Evolutionary conservation across 2,888 invertebrate genomes (phyloP), one percentile per base, ranked within the genome.

Genomic region (Rhogogaster chlorosoma): DNA sequence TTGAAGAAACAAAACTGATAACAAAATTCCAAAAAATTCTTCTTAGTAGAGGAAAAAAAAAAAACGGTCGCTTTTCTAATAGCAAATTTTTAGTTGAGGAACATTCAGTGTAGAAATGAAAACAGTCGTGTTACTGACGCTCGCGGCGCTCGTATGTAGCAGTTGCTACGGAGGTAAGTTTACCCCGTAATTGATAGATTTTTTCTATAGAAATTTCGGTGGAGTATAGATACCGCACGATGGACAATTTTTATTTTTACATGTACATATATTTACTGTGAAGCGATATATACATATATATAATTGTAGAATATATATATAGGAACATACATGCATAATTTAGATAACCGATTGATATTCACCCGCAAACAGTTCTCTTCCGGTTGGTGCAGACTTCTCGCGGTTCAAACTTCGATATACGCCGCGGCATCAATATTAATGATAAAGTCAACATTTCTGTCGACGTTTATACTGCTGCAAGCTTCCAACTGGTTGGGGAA

Each of bases 111-210:
- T 9, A 61, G 61, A 61, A 49, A 80, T 80, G 78, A 80, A 38
- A 57, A 80, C 36, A 49, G 36, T 61, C 61, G 36, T 80, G 38
- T n/a, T 80, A 36, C 36, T 80, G n/a, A 61, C 61, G 12, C 36
- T 80, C 15, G 78, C 36, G 57, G 22, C 10, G 36, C 38, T 80
- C 57, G 61, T n/a, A 22, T 26, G 78, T 12, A 80, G 61, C 36
- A 12, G 61, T 80, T 80, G 78, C 78, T 80, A 80, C 36, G 78
- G 78, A 36, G 78, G 78, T 80, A 61, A 80, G 78, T 38, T 61
- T 26, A 61, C 61, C 12, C 10, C 9, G 26, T 22, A 61, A 61
- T 61, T 61, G 22, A 57, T 6, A n/a, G n/a, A 18, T 42, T 1
- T 15, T 45, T 2, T 45, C 15, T 15, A 2, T 5, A 18, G 6